A percentile compares a stretch with the other conserved stretches of the same genome.
These are phyloP conservation scores for Semnornis frantzii DNA, from an alignment of 2,113 vertebrate species.

Conservation along the genomic window DNA sequence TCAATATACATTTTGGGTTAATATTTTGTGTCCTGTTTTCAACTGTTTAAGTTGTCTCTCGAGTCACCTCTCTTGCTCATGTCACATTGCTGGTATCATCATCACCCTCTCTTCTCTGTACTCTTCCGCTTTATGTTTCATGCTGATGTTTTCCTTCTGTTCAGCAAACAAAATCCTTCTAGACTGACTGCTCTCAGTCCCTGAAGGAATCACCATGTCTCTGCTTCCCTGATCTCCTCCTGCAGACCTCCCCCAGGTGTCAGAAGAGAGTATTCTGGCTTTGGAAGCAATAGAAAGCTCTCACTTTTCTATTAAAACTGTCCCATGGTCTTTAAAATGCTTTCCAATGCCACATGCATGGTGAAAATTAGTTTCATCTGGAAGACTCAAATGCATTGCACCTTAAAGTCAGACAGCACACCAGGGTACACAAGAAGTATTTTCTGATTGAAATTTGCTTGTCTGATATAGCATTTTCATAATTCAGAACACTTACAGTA, in stretches of 20 bases:
- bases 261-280: background rate
- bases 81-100: fast-evolving
- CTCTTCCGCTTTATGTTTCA: background rate
- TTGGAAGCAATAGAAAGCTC: background rate
- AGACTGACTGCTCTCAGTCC: background rate
- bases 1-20: background rate
- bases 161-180: background rate
- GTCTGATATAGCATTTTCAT: background rate
- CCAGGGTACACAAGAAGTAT: background rate
- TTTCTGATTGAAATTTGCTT: background rate
- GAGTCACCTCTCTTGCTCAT: background rate
- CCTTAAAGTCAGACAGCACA: background rate
- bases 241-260: background rate
- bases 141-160: background rate
- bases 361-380: background rate
- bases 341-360: background rate
- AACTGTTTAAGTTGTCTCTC: background rate
- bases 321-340: background rate
- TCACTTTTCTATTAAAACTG: background rate
- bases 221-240: background rate
- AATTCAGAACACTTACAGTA: background rate
- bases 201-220: background rate
- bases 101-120: background rate
- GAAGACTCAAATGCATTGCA: background rate
- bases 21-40: background rate